Evolutionary conservation across 1,140 invertebrate species (phyloP).

Genomic region (Semibalanus balanoides): DNA sequence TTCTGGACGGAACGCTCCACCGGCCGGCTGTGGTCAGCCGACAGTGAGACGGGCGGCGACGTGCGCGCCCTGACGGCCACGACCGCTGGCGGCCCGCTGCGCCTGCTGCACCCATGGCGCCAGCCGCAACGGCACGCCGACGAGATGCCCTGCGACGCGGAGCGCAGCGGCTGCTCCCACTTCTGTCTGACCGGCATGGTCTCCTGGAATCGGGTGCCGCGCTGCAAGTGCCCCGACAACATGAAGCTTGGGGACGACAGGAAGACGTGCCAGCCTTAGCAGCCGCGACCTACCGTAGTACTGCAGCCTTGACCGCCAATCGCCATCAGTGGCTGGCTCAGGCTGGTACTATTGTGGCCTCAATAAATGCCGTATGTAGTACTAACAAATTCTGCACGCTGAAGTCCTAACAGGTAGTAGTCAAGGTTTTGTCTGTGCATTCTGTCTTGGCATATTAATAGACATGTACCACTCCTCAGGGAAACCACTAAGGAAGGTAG

Average conservation of each 20-base stretch:
- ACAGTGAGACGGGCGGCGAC: background rate
- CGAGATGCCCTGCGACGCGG: background rate
- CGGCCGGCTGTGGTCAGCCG: background rate
- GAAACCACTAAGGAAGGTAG: no score
- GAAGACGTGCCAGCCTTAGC: background rate
- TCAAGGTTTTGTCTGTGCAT: no score
- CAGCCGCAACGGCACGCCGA: background rate
- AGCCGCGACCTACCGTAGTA: no score
- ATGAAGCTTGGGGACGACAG: background rate
- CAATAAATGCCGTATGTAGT: no score
- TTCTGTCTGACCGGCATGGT: background rate
- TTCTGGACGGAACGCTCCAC: background rate
- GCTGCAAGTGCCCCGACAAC: background rate
- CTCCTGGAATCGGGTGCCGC: no score
- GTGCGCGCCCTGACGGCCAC: background rate
- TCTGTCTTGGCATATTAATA: no score
- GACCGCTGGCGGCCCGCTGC: background rate
- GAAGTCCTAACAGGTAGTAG: no score
- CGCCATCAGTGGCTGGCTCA: no score
- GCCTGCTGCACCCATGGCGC: background rate
- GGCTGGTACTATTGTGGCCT: no score
- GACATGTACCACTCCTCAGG: no score
- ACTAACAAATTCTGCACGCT: no score
- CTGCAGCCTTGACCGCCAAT: no score
- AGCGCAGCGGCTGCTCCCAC: background rate